These are phyloP conservation scores for Anorthoa munda DNA, from an alignment of 2,888 invertebrate species.

Conservation along the genomic window DNA sequence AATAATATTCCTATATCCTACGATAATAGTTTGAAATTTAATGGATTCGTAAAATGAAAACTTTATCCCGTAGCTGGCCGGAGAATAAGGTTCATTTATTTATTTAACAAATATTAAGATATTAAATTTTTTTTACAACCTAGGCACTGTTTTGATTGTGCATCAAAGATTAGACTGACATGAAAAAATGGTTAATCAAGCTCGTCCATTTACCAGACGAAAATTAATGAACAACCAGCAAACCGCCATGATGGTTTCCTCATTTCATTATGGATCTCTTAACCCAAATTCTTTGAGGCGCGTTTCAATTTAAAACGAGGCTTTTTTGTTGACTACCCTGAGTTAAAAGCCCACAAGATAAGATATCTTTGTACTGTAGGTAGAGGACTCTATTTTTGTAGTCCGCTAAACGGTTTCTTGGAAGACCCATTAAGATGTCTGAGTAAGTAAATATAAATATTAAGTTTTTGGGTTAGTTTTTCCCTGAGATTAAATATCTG, in stretches of 20 bases:
- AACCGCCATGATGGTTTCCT: not conserved
- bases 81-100: too few relatives aligned
- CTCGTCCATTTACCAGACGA: not conserved
- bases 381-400: conserved; percentile 16
- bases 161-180: not conserved
- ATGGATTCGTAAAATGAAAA: too few relatives aligned
- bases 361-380: not conserved
- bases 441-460: conserved; percentile 3
- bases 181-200: not conserved
- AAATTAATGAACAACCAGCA: not conserved
- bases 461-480: not conserved
- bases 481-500: not conserved
- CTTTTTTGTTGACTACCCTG: conserved; percentile 32
- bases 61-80: too few relatives aligned
- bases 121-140: too few relatives aligned
- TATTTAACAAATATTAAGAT: too few relatives aligned
- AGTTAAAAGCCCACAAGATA: conserved; percentile 12
- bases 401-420: conserved; percentile 9
- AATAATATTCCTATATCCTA: too few relatives aligned
- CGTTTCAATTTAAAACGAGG: conserved; percentile 34
- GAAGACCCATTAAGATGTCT: conserved; percentile 6
- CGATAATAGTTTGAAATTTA: too few relatives aligned
- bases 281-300: conserved; percentile 13
- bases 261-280: conserved; percentile 12
- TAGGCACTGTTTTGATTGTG: too few relatives aligned